Conservation (phyloP, 1,140 invertebrate species). For the Euura saliciscinereae region DNA sequence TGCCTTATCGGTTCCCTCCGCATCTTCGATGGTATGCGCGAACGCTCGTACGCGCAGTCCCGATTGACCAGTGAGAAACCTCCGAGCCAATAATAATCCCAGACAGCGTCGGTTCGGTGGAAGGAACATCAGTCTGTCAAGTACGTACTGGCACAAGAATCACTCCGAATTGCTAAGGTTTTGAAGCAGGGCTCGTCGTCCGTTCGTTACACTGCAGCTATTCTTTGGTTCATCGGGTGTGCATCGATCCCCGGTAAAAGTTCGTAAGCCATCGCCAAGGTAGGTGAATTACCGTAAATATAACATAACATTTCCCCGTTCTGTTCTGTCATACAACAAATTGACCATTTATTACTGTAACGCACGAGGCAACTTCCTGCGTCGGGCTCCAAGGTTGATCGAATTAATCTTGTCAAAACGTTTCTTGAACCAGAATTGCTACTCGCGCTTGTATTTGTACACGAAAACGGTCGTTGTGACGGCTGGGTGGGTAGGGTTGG, state of each 20-base stretch:
- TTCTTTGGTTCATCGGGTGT: conserved; percentile 52
- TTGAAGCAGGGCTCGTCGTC: conserved; percentile 5
- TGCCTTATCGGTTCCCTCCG: not conserved
- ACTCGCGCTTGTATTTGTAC: not conserved
- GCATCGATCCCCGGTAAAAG: conserved; percentile 36
- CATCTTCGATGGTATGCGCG: not conserved
- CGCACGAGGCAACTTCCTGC: not conserved
- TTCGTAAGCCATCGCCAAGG: conserved; percentile 27
- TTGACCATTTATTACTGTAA: not conserved
- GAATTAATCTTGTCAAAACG: not conserved
- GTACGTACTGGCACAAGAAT: not conserved
- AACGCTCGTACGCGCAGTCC: not conserved
- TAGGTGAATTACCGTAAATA: not conserved
- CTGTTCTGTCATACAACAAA: not conserved
- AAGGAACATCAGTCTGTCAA: not conserved
- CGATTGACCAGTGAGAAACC: not conserved
- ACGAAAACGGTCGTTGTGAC: too few relatives aligned
- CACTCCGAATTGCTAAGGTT: not conserved
- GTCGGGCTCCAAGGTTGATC: not conserved
- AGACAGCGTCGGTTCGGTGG: not conserved
- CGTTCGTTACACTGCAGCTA: conserved; percentile 49
- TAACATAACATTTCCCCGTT: not conserved
- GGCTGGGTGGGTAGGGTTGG: not conserved
- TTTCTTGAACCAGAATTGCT: not conserved
- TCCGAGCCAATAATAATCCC: not conserved